phyloP scores from a whole-genome alignment of 1,140 invertebrate genomes.

The Tachypleus tridentatus region DNA sequence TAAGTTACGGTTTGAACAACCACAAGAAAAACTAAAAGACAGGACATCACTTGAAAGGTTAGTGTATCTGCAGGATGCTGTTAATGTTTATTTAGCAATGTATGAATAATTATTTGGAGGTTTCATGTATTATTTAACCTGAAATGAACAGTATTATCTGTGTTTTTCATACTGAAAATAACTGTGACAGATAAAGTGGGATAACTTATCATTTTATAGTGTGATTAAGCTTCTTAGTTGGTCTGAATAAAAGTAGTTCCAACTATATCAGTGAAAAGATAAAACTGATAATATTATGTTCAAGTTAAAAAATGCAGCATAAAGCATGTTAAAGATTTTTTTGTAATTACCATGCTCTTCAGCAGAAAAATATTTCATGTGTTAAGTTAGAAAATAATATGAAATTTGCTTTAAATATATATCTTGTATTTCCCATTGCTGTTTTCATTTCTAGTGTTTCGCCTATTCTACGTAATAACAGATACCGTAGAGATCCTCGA shows the following conservation, averaged over 20 bases:
- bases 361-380: no score
- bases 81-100: background rate
- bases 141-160: background rate
- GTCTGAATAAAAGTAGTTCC: no score
- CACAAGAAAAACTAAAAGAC: conserved; percentile 58
- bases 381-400: background rate
- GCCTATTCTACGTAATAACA: conserved; percentile 60
- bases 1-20: conserved; percentile 82
- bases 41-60: conserved; percentile 49
- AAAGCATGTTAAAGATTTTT: no score
- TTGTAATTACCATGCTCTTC: no score
- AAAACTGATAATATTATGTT: no score
- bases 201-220: no score
- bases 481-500: conserved; percentile 78
- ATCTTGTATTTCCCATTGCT: conserved; percentile 8
- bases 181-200: background rate
- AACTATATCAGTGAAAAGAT: no score
- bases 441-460: conserved; percentile 49
- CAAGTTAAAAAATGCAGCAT: no score
- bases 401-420: conserved; percentile 6
- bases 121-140: conserved; percentile 3
- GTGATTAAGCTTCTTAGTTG: no score
- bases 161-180: background rate
- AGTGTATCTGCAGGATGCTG: conserved; percentile 17
- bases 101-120: background rate